These are phyloP conservation scores for Mythimna vitellina DNA, from an alignment of 2,888 invertebrate genomes.

Conservation along the genomic window DNA sequence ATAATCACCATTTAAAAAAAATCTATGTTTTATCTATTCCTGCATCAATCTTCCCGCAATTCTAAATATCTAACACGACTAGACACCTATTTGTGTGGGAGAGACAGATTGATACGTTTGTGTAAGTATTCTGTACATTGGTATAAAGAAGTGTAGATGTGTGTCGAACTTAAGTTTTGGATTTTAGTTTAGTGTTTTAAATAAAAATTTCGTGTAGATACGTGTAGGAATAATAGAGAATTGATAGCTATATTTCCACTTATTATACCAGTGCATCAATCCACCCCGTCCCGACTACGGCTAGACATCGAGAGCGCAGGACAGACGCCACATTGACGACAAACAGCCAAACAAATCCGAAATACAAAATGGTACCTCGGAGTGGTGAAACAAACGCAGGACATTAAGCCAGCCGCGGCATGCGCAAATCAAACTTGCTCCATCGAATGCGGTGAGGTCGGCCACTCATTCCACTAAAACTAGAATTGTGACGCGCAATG, in stretches of 20 bases:
- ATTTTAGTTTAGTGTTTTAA: constrained; percentile 47
- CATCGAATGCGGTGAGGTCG: constrained; percentile 90
- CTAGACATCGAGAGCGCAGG: constrained; percentile 84
- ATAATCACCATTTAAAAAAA: constrained; percentile 1
- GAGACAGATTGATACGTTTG: constrained; percentile 82
- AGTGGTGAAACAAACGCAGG: constrained; percentile 87
- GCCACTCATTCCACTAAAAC: constrained; percentile 90
- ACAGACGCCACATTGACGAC: constrained; percentile 86
- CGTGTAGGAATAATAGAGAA: constrained; percentile 44
- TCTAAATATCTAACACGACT: constrained; percentile 76
- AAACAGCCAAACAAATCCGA: constrained; percentile 84
- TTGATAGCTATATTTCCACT: constrained; percentile 44
- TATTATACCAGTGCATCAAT: constrained; percentile 79
- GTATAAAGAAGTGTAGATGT: constrained; percentile 60
- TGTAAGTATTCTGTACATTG: constrained; percentile 65
- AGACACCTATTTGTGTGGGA: constrained; percentile 72
- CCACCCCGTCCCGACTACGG: constrained; percentile 81
- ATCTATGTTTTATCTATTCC: constrained; percentile 33
- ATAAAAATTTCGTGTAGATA: constrained; percentile 36
- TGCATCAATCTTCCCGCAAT: constrained; percentile 81
- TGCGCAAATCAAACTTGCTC: constrained; percentile 90
- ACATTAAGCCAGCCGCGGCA: constrained; percentile 88
- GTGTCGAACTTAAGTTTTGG: constrained; percentile 29
- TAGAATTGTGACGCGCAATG: constrained; percentile 85
- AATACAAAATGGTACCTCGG: constrained; percentile 87